phyloP scores from a whole-genome alignment of 2,797 vertebrate genomes.

The Pyrocephalus nanus region DNA sequence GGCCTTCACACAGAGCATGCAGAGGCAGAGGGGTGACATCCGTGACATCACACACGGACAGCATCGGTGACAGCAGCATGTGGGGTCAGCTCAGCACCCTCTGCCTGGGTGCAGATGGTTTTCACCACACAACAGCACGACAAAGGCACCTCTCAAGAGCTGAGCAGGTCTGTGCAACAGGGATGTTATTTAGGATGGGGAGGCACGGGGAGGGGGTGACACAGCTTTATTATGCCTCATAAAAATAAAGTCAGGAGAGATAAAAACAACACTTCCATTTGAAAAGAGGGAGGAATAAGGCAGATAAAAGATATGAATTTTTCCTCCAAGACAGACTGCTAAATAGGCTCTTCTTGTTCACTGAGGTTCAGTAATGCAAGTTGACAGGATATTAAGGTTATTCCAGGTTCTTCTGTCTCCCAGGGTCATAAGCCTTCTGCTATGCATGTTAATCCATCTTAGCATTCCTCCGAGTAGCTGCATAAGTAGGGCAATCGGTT shows the following conservation, averaged over 20 bases:
- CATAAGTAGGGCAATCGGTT: slow-evolving; percentile 79
- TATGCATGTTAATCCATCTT: slow-evolving; percentile 81
- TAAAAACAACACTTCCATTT: slow-evolving; percentile 52
- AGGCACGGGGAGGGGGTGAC: neutral
- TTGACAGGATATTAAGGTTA: slow-evolving; percentile 87
- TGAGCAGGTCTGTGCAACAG: neutral
- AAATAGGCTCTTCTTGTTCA: slow-evolving; percentile 82
- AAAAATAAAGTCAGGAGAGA: slow-evolving; percentile 50
- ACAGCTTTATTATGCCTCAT: neutral
- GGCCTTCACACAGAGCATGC: neutral
- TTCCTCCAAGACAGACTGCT: slow-evolving; percentile 69
- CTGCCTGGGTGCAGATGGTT: neutral
- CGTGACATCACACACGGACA: neutral
- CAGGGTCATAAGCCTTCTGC: slow-evolving; percentile 80
- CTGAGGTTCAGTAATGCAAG: slow-evolving; percentile 83
- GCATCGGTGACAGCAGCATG: rapidly evolving
- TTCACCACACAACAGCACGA: neutral
- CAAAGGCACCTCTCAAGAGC: neutral
- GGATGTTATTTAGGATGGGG: neutral
- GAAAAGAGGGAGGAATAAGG: slow-evolving; percentile 49
- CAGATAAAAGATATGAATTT: slow-evolving; percentile 63
- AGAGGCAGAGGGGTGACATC: neutral
- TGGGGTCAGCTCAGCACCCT: neutral
- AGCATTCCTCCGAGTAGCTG: slow-evolving; percentile 75
- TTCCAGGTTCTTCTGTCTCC: slow-evolving; percentile 84